Evolutionary conservation across 2,113 vertebrate species (phyloP).

Genomic region (Anser brachyrhynchus): DNA sequence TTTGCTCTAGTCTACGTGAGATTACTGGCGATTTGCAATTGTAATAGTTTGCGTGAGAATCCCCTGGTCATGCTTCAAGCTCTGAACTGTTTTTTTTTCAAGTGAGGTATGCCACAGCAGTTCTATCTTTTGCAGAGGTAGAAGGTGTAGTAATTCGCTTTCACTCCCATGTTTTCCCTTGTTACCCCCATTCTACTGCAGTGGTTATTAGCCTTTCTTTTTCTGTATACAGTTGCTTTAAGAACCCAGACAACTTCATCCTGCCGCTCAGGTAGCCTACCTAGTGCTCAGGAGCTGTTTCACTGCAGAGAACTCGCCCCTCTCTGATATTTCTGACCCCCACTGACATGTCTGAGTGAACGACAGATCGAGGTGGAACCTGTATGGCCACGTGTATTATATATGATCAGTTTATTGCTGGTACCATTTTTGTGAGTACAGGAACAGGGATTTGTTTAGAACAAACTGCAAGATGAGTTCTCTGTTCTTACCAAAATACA

Average conservation of each 20-base stretch:
- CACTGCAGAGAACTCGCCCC: too few relatives aligned
- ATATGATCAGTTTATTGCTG: neutral
- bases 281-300: neutral
- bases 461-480: neutral
- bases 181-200: accelerated
- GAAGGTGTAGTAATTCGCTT: neutral
- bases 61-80: slow-evolving; percentile 5
- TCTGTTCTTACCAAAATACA: neutral
- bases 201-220: neutral
- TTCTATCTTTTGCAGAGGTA: slow-evolving; percentile 6
- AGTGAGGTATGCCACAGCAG: neutral
- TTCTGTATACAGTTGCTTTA: neutral
- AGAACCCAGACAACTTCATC: neutral
- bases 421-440: neutral
- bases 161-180: neutral
- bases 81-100: slow-evolving; percentile 49
- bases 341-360: neutral
- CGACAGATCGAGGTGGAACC: neutral
- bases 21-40: slow-evolving; percentile 21
- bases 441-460: slow-evolving; percentile 17
- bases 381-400: neutral
- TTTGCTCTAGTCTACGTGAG: neutral
- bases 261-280: neutral
- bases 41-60: neutral
- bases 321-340: neutral